Evolutionary conservation across 2,113 vertebrate species (phyloP), one percentile per base, ranked within the genome.

Genomic region (Phalacrocorax brasilianus): DNA sequence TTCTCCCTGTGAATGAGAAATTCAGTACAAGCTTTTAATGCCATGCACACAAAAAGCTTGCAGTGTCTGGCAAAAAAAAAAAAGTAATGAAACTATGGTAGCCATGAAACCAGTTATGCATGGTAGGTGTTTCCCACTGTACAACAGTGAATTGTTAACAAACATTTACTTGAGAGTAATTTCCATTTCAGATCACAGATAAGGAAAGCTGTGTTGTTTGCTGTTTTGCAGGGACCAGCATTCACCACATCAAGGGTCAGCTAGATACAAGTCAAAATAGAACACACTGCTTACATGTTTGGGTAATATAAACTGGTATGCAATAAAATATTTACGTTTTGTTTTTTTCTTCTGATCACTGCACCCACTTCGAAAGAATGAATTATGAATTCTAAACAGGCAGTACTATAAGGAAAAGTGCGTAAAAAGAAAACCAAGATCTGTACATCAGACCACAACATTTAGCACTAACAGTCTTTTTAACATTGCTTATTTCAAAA

Each of bases 281-380:
- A 67, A 77, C 71, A 47, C 49, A 44, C 19, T 5, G 62, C 68
- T 88, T 61, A 27, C 49, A 7, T 24, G 14, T 61, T 61, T 61
- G n/a, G 58, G n/a, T 44, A 62, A 93, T 28, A 75, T 18, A 49
- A 91, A 74, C n/a, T n/a, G 52, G 42, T 28, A 58, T 11, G 24
- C 44, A 83, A 86, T 63, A 65, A 86, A 89, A 79, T 52, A 94
- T 47, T 65, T 76, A 92, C 85, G 87, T 70, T 95, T 95, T 95
- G 85, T 20, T 88, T 94, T 96, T 97, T 96, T 85, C 91, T 80
- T 84, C 94, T 93, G 95, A 96, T 93, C 95, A 82, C 86, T 94
- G 89, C 85, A 68, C 71, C 94, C 93, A 92, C 93, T 95, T 95
- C 93, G 75, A 55, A 88, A 94, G 96, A 96, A 94, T 86, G 93